phyloP scores from a whole-genome alignment of 2,113 vertebrate species.

The Apistogramma diplotaenia region DNA sequence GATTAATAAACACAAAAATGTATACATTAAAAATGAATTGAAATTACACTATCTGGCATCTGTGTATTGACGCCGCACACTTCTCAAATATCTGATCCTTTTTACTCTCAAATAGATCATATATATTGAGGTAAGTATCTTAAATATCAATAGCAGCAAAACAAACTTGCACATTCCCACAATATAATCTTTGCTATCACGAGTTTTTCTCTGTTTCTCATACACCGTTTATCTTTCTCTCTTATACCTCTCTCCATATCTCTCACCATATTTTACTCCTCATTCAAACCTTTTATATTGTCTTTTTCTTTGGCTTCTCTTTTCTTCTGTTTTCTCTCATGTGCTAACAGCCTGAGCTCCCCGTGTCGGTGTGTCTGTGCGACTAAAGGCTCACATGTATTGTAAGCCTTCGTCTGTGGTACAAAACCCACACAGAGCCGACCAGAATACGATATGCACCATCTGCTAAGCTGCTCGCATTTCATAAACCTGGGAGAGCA shows the following conservation, averaged over 20 bases:
- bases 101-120: not conserved
- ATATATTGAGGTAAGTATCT: not conserved
- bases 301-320: conserved; percentile 4
- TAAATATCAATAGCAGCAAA: not conserved
- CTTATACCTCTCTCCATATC: not conserved
- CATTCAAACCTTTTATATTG: not conserved
- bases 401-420: conserved; percentile 70
- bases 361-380: conserved; percentile 53
- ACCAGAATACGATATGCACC: conserved; percentile 73
- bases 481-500: conserved; percentile 73
- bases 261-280: not conserved
- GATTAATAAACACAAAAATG: not conserved
- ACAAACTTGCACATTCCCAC: not conserved
- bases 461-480: conserved; percentile 75
- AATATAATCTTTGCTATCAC: not conserved
- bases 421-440: conserved; percentile 69
- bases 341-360: conserved; percentile 49
- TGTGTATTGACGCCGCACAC: not conserved
- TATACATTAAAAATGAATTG: not conserved
- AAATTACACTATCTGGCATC: not conserved
- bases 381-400: conserved; percentile 72
- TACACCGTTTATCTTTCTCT: not conserved
- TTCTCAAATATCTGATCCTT: not conserved
- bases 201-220: not conserved
- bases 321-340: conserved; percentile 22